Evolutionary conservation across 2,888 invertebrate genomes (phyloP).

Genomic region (Coleophora deauratella): DNA sequence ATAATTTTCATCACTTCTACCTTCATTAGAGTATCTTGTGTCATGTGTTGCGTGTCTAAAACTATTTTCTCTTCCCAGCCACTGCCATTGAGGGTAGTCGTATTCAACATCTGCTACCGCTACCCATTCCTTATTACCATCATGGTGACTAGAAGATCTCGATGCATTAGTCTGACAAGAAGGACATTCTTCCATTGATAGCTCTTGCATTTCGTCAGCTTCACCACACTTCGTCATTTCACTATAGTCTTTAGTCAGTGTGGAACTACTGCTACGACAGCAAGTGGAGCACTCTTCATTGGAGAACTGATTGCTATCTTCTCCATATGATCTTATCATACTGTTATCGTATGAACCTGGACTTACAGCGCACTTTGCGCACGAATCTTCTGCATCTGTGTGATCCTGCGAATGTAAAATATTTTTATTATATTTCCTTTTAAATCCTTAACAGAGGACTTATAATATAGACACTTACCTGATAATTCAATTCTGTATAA

Average conservation of each 20-base stretch:
- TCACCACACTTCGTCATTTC: conserved; percentile 69
- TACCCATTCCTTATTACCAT: conserved; percentile 60
- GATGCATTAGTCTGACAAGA: conserved; percentile 64
- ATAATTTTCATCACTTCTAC: conserved; percentile 54
- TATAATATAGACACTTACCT: conserved; percentile 34
- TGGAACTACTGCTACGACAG: conserved; percentile 62
- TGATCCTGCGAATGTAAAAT: conserved; percentile 45
- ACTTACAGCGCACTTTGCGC: conserved; percentile 69
- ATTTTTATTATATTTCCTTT: no score
- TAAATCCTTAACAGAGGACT: no score
- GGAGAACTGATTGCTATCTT: conserved; percentile 58
- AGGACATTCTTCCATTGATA: conserved; percentile 63
- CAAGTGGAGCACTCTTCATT: conserved; percentile 68
- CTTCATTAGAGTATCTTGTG: conserved; percentile 44
- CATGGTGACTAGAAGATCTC: conserved; percentile 62
- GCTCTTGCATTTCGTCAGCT: conserved; percentile 51
- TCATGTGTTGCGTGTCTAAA: conserved; percentile 54
- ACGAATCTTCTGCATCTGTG: conserved; percentile 69
- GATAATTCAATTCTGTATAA: conserved; percentile 66
- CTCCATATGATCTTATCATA: conserved; percentile 59
- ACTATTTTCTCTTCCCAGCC: conserved; percentile 61
- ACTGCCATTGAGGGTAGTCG: conserved; percentile 69
- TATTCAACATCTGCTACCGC: conserved; percentile 59
- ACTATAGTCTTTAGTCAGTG: conserved; percentile 64
- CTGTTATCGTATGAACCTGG: conserved; percentile 73